A percentile compares a stretch with the other conserved stretches of the same genome.
phyloP scores from a whole-genome alignment of 1,140 invertebrate species.

The Drosophila nebulosa region DNA sequence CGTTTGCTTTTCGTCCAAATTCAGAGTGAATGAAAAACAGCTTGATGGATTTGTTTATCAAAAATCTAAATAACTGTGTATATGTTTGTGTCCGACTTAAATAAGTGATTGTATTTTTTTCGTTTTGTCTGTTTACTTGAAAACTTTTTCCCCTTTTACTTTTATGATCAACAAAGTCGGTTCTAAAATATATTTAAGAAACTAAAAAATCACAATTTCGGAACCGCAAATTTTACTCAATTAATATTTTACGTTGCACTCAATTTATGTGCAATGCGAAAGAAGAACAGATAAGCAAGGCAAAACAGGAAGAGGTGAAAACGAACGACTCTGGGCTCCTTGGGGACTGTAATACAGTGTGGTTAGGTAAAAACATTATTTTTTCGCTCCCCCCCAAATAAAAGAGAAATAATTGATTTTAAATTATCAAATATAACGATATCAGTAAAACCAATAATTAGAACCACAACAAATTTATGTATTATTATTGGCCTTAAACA shows the following conservation, averaged over 20 bases:
- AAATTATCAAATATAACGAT: not conserved
- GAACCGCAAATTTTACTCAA: not conserved
- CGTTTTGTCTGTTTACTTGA: not conserved
- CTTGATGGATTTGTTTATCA: conserved; percentile 7
- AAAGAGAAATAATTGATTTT: not conserved
- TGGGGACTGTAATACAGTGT: not conserved
- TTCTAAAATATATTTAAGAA: not conserved
- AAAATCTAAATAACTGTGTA: conserved; percentile 26
- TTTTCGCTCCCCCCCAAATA: not conserved
- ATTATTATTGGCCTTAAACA: not conserved
- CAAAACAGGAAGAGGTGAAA: not conserved
- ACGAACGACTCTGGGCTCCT: not conserved
- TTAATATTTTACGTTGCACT: not conserved
- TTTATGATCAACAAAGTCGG: not conserved
- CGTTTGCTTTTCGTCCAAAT: not conserved
- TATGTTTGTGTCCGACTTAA: conserved; percentile 14
- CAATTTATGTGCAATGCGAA: not conserved
- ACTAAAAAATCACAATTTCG: not conserved
- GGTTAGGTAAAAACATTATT: not conserved
- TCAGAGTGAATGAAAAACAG: not conserved
- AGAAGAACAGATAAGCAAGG: not conserved
- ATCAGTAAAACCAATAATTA: not conserved
- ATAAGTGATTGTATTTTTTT: conserved; percentile 4
- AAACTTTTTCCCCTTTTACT: not conserved
- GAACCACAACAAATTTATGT: not conserved